phyloP scores from a whole-genome alignment of 2,113 vertebrate species.

The Halichoerus grypus region DNA sequence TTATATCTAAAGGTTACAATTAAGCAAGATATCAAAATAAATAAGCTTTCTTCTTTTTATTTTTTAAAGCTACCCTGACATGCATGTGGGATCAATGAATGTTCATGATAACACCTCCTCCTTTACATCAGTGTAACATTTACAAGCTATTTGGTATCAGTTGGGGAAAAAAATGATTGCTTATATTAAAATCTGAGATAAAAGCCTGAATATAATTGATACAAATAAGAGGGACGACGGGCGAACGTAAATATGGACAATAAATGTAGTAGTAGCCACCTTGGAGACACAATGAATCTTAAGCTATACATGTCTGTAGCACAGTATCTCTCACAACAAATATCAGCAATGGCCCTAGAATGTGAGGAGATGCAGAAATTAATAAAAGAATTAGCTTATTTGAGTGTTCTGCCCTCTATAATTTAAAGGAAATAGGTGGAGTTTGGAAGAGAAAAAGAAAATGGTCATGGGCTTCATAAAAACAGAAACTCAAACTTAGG shows the following conservation, averaged over 20 bases:
- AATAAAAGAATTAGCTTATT: not conserved
- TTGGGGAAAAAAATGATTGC: not conserved
- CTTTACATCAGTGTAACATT: conserved; percentile 29
- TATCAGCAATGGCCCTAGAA: not conserved
- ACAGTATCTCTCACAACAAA: not conserved
- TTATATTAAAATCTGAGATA: conserved; percentile 1
- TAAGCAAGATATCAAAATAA: conserved; percentile 40
- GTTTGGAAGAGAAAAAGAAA: not conserved
- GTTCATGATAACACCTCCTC: not conserved
- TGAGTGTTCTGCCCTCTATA: not conserved
- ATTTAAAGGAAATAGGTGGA: not conserved
- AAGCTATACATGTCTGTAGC: not conserved
- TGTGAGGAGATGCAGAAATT: not conserved
- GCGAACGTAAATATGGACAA: not conserved
- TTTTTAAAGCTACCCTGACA: not conserved
- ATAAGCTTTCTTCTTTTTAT: not conserved
- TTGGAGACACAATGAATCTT: not conserved
- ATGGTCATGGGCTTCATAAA: not conserved
- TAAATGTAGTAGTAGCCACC: not conserved
- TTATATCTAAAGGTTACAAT: not conserved
- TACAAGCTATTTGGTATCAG: not conserved
- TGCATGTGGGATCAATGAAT: not conserved
- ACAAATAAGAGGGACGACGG: not conserved
- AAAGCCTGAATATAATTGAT: not conserved
- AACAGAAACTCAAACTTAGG: not conserved